Evolutionary conservation across 2,113 vertebrate genomes (phyloP).

Genomic region (Cavia porcellus): DNA sequence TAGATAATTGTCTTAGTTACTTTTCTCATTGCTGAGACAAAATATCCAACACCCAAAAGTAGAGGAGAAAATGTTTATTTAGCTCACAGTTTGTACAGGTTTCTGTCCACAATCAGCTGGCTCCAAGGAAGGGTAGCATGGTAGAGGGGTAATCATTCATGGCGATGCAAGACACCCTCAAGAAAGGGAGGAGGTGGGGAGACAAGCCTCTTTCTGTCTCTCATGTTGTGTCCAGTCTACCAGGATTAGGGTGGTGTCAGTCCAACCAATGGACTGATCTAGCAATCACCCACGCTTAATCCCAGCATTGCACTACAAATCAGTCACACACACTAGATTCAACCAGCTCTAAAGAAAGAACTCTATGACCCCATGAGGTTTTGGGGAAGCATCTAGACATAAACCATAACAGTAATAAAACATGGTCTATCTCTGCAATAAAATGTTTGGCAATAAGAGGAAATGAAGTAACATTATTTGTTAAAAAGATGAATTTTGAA

Average conservation of each 20-base stretch:
- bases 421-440: neutral
- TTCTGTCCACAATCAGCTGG: neutral
- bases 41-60: neutral
- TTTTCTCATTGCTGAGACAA: neutral
- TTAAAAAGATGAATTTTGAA: neutral
- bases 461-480: neutral
- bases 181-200: neutral
- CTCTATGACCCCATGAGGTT: neutral
- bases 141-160: neutral
- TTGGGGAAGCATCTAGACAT: neutral
- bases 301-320: neutral
- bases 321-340: neutral
- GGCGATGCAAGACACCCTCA: neutral
- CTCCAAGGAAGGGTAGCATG: neutral
- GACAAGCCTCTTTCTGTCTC: neutral
- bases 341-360: neutral
- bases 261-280: neutral
- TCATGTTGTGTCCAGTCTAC: neutral
- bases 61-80: neutral
- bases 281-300: neutral
- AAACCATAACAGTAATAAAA: neutral
- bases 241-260: neutral
- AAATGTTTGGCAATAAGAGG: neutral
- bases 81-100: neutral
- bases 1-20: neutral